These are phyloP conservation scores for Pipistrellus pipistrellus DNA, from an alignment of 2,797 vertebrate genomes.

Conservation along the genomic window DNA sequence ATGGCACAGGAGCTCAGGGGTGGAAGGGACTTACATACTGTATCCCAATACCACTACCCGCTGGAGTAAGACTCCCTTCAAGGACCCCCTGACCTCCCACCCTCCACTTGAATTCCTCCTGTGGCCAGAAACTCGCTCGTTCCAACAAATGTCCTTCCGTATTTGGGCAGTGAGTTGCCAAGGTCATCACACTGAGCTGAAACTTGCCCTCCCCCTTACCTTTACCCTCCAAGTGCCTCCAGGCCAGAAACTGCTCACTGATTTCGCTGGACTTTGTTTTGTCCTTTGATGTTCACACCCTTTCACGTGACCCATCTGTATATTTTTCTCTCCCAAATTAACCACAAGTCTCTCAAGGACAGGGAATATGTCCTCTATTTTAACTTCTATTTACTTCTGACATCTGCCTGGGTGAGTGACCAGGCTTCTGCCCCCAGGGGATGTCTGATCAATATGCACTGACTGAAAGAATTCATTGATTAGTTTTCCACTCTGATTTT, in stretches of 20 bases:
- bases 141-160: background rate
- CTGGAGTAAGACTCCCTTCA: background rate
- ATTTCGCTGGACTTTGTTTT: conserved; percentile 50
- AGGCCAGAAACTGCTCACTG: conserved; percentile 39
- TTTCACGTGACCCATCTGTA: conserved; percentile 48
- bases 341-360: conserved; percentile 48
- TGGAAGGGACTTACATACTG: background rate
- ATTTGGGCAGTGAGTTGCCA: conserved; percentile 16
- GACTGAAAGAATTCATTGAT: conserved; percentile 64
- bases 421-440: conserved; percentile 59
- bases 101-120: conserved; percentile 1
- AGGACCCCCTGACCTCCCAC: background rate
- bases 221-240: background rate
- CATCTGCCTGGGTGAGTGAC: background rate
- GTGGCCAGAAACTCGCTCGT: background rate
- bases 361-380: conserved; percentile 62
- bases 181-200: conserved; percentile 5
- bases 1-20: conserved; percentile 1
- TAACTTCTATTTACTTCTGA: conserved; percentile 70
- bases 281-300: conserved; percentile 31
- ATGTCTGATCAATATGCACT: conserved; percentile 67
- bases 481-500: conserved; percentile 63
- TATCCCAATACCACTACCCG: background rate
- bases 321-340: conserved; percentile 62
- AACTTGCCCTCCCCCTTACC: background rate